Evolutionary conservation across 2,888 invertebrate species (phyloP).

Genomic region (Scaptomyza tumidula): DNA sequence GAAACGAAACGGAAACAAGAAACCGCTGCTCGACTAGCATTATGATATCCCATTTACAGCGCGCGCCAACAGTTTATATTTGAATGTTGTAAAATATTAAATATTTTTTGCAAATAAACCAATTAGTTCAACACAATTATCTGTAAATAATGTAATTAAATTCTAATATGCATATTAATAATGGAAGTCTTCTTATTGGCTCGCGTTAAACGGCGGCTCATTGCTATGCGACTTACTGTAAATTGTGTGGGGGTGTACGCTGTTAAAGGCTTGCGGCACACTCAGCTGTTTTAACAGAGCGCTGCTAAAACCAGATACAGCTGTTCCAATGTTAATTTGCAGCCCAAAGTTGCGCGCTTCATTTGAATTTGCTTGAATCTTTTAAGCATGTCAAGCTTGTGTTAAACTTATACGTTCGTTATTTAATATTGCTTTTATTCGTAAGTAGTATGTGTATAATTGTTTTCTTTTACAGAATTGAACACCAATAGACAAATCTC

Average conservation of each 20-base stretch:
- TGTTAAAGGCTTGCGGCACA: conserved; percentile 12
- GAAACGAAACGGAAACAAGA: conserved; percentile 62
- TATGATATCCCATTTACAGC: conserved; percentile 48
- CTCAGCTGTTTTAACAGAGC: conserved; percentile 20
- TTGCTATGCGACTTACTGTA: neutral
- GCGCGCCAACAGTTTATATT: conserved; percentile 27
- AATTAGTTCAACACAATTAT: neutral
- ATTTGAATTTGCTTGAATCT: neutral
- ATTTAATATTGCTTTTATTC: conserved; percentile 39
- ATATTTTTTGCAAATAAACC: neutral
- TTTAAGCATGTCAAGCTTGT: neutral
- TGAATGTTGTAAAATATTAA: neutral
- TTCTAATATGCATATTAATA: neutral
- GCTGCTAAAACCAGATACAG: neutral
- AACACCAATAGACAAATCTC: conserved; percentile 60
- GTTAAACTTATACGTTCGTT: neutral
- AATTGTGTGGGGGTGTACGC: conserved; percentile 10
- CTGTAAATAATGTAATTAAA: neutral
- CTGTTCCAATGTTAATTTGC: neutral
- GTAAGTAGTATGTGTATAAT: conserved; percentile 5
- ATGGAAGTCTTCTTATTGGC: neutral
- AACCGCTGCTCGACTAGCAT: conserved; percentile 44
- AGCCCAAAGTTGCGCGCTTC: conserved; percentile 10
- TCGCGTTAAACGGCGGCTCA: neutral
- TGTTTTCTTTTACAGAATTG: conserved; percentile 38